Evolutionary conservation across 2,888 invertebrate species (phyloP).

Genomic region (Hirudinaria manillensis): DNA sequence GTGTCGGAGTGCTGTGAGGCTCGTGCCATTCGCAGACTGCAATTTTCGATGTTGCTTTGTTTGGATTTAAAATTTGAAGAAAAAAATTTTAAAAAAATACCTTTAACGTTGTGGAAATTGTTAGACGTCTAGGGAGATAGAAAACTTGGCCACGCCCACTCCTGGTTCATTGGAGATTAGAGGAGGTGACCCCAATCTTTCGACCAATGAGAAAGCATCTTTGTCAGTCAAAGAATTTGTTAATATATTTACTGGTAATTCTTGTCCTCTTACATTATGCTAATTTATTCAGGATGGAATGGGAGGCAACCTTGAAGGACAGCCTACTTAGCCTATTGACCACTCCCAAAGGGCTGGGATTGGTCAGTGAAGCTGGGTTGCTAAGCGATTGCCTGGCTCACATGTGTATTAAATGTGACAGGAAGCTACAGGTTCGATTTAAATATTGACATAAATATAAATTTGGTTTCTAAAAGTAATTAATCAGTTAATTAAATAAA

Average conservation of each 20-base stretch:
- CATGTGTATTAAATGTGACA: conserved; percentile 49
- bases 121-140: conserved; percentile 10
- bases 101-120: too few relatives aligned
- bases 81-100: too few relatives aligned
- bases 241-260: neutral
- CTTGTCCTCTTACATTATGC: neutral
- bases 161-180: neutral
- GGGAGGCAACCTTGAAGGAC: conserved; percentile 52
- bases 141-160: conserved; percentile 14
- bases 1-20: too few relatives aligned
- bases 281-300: conserved; percentile 37
- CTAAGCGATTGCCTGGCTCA: conserved; percentile 51
- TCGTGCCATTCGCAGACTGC: too few relatives aligned
- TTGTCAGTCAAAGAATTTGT: conserved; percentile 3
- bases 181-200: neutral
- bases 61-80: too few relatives aligned
- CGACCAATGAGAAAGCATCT: neutral
- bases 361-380: conserved; percentile 50
- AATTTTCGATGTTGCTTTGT: too few relatives aligned
- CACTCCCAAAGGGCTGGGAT: conserved; percentile 52
- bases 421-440: conserved; percentile 48
- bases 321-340: conserved; percentile 52
- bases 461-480: neutral
- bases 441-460: neutral
- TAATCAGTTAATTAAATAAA: too few relatives aligned